These are phyloP conservation scores for Tetragonula carbonaria DNA, from an alignment of 2,888 invertebrate genomes.

Conservation along the genomic window DNA sequence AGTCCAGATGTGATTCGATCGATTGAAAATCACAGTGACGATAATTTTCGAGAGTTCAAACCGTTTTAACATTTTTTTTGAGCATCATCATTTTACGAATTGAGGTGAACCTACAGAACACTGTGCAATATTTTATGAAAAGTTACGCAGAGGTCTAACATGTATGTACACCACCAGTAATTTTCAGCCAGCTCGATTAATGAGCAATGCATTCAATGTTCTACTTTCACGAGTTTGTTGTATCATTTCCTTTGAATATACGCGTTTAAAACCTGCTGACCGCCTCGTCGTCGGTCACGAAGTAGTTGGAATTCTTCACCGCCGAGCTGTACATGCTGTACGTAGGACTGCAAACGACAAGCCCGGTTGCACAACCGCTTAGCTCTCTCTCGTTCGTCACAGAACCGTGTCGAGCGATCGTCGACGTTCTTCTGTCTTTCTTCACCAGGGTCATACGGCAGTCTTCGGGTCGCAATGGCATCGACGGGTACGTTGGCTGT, in stretches of 20 bases:
- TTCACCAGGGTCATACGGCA: slow-evolving; percentile 79
- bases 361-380: slow-evolving; percentile 71
- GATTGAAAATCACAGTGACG: neutral
- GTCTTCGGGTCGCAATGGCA: slow-evolving; percentile 81
- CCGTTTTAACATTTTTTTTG: neutral
- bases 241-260: neutral
- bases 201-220: neutral
- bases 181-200: neutral
- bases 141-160: no score
- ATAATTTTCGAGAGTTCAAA: neutral
- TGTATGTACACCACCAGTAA: neutral
- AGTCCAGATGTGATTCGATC: neutral
- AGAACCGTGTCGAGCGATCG: slow-evolving; percentile 78
- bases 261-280: slow-evolving; percentile 79
- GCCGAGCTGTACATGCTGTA: slow-evolving; percentile 81
- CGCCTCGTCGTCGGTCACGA: slow-evolving; percentile 81
- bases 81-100: neutral
- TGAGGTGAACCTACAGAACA: no score
- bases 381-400: slow-evolving; percentile 78
- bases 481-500: slow-evolving; percentile 82
- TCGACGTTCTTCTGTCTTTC: slow-evolving; percentile 75
- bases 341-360: slow-evolving; percentile 80
- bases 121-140: no score
- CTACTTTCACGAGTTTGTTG: neutral
- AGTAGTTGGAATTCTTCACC: slow-evolving; percentile 78